A percentile compares a stretch with the other conserved stretches of the same genome.
These are phyloP conservation scores for Odontocerum albicorne DNA, from an alignment of 2,888 invertebrate species.

Conservation along the genomic window DNA sequence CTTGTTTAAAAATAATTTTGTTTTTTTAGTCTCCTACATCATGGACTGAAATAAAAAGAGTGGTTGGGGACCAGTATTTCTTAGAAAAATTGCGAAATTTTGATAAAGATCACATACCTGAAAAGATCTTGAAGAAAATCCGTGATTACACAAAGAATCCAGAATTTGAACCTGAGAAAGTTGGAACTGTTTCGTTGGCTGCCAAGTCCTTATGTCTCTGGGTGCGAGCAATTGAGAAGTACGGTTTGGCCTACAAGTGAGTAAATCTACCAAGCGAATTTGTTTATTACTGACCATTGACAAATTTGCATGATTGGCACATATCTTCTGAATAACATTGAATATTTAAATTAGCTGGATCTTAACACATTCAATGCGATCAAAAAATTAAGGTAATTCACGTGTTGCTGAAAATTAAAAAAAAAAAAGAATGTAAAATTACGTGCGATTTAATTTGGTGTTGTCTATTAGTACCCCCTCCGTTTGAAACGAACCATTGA, in stretches of 20 bases:
- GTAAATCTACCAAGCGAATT: slow-evolving; percentile 36
- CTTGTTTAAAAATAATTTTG: too few relatives aligned
- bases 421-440: too few relatives aligned
- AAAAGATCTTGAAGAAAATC: slow-evolving; percentile 80
- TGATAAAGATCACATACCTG: slow-evolving; percentile 85
- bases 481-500: too few relatives aligned
- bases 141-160: slow-evolving; percentile 76
- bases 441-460: too few relatives aligned
- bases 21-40: slow-evolving; percentile 67
- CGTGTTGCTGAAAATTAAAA: too few relatives aligned
- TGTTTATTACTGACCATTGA: not conserved
- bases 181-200: slow-evolving; percentile 80
- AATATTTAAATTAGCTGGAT: too few relatives aligned
- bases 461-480: too few relatives aligned
- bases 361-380: too few relatives aligned
- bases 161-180: slow-evolving; percentile 86
- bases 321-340: too few relatives aligned
- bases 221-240: slow-evolving; percentile 91
- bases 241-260: slow-evolving; percentile 84
- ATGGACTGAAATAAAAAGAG: slow-evolving; percentile 86
- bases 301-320: not conserved
- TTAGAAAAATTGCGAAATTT: slow-evolving; percentile 78
- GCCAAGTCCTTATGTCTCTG: slow-evolving; percentile 88
- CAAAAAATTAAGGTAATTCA: too few relatives aligned
- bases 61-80: slow-evolving; percentile 81